Base-by-base conservation (phyloP, 2,113 vertebrate genomes). In the Calypte anna region DNA sequence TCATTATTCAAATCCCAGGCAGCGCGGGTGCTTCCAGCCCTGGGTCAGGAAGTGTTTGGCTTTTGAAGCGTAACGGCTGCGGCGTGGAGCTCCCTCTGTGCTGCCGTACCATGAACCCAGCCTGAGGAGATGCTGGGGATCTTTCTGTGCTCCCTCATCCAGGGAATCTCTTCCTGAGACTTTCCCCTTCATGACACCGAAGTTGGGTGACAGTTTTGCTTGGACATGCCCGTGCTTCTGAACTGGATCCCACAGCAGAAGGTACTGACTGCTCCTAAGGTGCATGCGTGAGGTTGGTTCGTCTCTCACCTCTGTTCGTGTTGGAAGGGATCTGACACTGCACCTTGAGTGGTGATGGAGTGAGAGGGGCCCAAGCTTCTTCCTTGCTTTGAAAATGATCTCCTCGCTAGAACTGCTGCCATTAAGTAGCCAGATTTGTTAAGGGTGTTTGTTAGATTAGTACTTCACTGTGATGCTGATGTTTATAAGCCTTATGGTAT, bases 1-100 rank as follows among this genome's bases (percentile, higher is more conserved):
- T 70, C 51, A 7, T n/a, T 91, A 63, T 74, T 93, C 69, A 93
- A 90, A 83, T 72, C 43, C 7, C 2, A 67, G 79, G 90, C 92
- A 95, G 67, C 2, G 4, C 13, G 27, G 59, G 57, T 63, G 25
- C 96, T 96, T 96, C 97, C 96, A 95, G 92, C 87, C 27, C 21
- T 3, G 36, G 57, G 87, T 91, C 94, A 97, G 95, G 97, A 97
- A 97, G 93, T 89, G 24, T 82, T 94, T 96, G 82, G 43, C 78
- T 83, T 97, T 88, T 85, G 92, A 97, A 97, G 91, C 72, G 3
- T 94, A 96, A 96, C 14, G 22, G 94, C 86, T 86, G 30, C 88
- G 85, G 75, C 2, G 6, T 1, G 2, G 81, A 91, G 73, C 61
- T 55, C 66, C 89, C 93, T 50, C 94, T 91, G 51, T n/a, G 38